Base-by-base conservation (phyloP, 2,113 vertebrate genomes). In the Rhinogobius similis region DNA sequence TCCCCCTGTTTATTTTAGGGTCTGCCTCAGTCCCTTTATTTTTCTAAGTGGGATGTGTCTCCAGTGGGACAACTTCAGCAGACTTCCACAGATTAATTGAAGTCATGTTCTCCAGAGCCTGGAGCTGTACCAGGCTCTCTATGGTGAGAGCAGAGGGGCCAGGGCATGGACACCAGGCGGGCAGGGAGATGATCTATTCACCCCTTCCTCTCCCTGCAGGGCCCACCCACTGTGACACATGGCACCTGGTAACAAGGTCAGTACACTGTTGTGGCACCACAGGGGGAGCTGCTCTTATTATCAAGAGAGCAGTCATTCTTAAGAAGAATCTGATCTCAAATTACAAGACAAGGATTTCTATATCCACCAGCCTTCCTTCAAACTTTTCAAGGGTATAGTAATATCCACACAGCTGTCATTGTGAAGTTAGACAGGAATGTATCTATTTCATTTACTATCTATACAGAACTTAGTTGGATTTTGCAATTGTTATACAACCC, bases 81-180 rank as follows among this genome's bases (percentile, higher is more conserved):
- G 18, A 78, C 76, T 80, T 83, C 83, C 73, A 77, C 73, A 46
- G 87, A 84, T 83, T 91, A 90, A 91, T 90, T 91, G 90, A 84
- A 89, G 87, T 89, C 86, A 81, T 85, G 84, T 87, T 90, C 88
- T 88, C 82, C 82, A 70, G 86, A 81, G 86, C 86, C 80, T 61
- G 76, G 78, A 86, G 85, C 80, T 68, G 75, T 81, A 32, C 32
- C 23, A 44, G 81, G 76, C 69, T 80, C 70, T 68, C 69, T 72
- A 80, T 85, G 80, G 85, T 76, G 77, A 81, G 77, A 88, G 76
- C 76, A 84, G 65, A 62, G 68, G 62, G 67, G 77, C 74, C 64
- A 71, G 79, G 75, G 82, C 79, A 67, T 12, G 5, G 72, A 79
- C 78, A 78, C 81, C 78, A 82, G 61, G 71, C 75, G 68, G 65